Evolutionary conservation across 2,888 invertebrate genomes (phyloP), one percentile per base, ranked within the genome.

Genomic region (Homarus gammarus): DNA sequence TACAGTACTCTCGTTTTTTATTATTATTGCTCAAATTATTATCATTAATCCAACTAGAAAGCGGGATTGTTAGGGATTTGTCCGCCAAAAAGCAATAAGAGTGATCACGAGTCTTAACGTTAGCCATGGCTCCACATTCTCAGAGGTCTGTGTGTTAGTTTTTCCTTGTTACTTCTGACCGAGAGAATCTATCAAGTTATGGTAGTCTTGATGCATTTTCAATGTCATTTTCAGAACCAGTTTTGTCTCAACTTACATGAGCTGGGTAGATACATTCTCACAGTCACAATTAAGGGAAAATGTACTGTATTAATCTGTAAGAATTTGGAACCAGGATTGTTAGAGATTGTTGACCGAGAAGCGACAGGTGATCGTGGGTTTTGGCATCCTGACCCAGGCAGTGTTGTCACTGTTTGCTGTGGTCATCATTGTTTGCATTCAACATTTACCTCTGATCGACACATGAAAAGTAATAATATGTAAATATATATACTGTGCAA

Each of bases 381-480:
- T 33, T 33, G 15, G 56, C 33, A n/a, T 38, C 36, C 75, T 36
- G n/a, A 31, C 31, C n/a, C 2, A 31, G 51, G 31, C 31, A 78
- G n/a, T 31, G 49, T 22, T 22, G 12, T 49, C 56, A 51, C 10
- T 18, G 38, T 22, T n/a, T n/a, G 22, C 15, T 18, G 40, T 27
- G 12, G 27, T 27, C 40, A 81, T 27, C 27, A 27, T 31, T 6
- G 10, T 49, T 6, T 49, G 40, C 38, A 38, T 73, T 73, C 38
- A 38, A 38, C 73, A 73, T 73, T 40, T 51, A 73, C 84, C 84
- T 73, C 38, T 51, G n/a, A 51, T 56, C 51, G 82, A 84, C 40
- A 84, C 56, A 61, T 56, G 75, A 84, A 84, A n/a, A 51, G 51
- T 36, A 51, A 72, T n/a, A 84, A 56, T 56, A 49, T 49, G n/a